Evolutionary conservation across 2,888 invertebrate genomes (phyloP).

Genomic region (Gastrophysa polygoni): DNA sequence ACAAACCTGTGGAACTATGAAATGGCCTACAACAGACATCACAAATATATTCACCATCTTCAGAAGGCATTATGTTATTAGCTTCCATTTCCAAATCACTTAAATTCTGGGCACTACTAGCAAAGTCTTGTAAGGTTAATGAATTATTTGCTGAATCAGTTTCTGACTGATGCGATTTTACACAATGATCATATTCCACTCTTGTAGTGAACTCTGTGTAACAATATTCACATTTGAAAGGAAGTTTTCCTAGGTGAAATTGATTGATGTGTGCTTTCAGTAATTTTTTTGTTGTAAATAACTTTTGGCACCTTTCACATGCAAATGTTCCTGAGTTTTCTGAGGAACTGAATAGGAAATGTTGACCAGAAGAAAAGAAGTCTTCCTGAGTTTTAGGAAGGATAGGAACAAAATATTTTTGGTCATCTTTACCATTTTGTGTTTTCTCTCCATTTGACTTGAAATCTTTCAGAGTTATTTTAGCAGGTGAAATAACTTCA

Average conservation of each 20-base stretch:
- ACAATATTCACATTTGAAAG: conserved; percentile 52
- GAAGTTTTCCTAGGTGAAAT: conserved; percentile 51
- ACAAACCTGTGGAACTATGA: conserved; percentile 48
- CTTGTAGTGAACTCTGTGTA: conserved; percentile 46
- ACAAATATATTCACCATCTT: conserved; percentile 47
- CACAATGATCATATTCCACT: conserved; percentile 46
- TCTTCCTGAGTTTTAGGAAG: conserved; percentile 42
- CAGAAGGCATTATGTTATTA: conserved; percentile 31
- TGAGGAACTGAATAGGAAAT: conserved; percentile 48
- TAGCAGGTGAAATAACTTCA: conserved; percentile 48
- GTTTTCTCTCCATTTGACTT: conserved; percentile 38
- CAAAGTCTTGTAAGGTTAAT: conserved; percentile 51
- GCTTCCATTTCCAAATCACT: conserved; percentile 34
- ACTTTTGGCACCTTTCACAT: conserved; percentile 51
- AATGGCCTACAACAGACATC: conserved; percentile 49
- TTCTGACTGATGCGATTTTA: conserved; percentile 44
- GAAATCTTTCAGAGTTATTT: conserved; percentile 40
- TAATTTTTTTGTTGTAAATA: conserved; percentile 46
- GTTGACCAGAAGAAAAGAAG: conserved; percentile 46
- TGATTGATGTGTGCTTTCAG: conserved; percentile 51
- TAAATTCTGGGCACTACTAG: conserved; percentile 31
- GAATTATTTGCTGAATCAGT: conserved; percentile 43
- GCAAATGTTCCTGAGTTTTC: conserved; percentile 35
- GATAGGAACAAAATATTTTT: conserved; percentile 42
- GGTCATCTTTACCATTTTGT: conserved; percentile 39